phyloP scores from a whole-genome alignment of 2,888 invertebrate species.

The Ariolimax columbianus region DNA sequence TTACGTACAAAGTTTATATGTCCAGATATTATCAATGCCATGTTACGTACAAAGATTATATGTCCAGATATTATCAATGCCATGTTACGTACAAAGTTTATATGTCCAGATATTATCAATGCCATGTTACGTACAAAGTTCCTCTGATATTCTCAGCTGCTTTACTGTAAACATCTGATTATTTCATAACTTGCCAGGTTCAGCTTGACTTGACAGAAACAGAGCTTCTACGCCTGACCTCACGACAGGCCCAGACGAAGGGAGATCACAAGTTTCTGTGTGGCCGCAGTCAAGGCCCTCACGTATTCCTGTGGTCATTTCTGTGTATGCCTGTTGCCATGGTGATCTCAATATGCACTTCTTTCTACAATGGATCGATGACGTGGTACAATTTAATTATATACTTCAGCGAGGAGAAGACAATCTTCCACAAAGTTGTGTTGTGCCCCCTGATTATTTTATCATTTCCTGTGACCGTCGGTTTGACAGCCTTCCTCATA shows the following conservation, averaged over 20 bases:
- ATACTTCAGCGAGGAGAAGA: constrained; percentile 85
- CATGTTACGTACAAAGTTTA: no score
- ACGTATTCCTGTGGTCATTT: constrained; percentile 84
- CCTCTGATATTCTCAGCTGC: no score
- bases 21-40: no score
- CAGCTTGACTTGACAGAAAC: constrained; percentile 86
- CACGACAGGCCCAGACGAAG: constrained; percentile 79
- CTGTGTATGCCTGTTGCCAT: constrained; percentile 85
- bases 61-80: no score
- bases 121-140: no score
- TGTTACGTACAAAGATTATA: no score
- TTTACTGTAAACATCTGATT: no score
- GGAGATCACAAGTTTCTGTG: constrained; percentile 59
- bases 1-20: no score
- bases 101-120: no score
- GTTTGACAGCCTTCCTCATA: constrained; percentile 84
- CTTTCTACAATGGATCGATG: constrained; percentile 87
- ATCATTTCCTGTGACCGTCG: constrained; percentile 85
- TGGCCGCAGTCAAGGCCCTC: constrained; percentile 83
- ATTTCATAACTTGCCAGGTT: constrained; percentile 82
- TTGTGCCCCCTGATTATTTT: constrained; percentile 85
- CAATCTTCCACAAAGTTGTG: constrained; percentile 83
- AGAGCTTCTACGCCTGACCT: constrained; percentile 85
- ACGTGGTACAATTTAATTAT: constrained; percentile 88
- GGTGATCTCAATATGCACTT: constrained; percentile 83